A percentile compares a stretch with the other conserved stretches of the same genome.
Conservation (phyloP, 2,113 vertebrate species). For the Tauraco erythrolophus region DNA sequence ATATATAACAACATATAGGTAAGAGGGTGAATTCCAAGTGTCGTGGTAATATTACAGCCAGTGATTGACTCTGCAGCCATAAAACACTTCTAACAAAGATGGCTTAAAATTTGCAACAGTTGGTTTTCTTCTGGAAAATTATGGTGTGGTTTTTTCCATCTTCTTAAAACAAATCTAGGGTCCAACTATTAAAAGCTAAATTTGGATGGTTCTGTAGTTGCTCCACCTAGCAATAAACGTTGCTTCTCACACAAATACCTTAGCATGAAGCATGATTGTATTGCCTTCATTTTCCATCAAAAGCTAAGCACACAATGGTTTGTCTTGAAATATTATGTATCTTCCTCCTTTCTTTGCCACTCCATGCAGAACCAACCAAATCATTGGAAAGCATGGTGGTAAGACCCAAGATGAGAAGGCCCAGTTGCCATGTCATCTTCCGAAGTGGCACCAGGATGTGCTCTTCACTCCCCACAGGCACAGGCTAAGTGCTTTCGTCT, state of each 20-base stretch:
- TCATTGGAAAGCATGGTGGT: neutral
- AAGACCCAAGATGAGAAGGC: neutral
- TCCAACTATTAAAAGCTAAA: neutral
- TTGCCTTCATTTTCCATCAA: neutral
- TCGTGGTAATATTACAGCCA: neutral
- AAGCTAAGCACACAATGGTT: neutral
- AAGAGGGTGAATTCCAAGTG: neutral
- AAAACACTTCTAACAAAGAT: neutral
- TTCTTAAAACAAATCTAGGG: neutral
- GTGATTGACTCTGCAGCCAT: neutral
- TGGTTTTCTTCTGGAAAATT: neutral
- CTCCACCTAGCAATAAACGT: neutral
- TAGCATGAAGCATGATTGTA: neutral
- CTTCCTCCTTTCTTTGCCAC: neutral
- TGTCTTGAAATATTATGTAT: neutral
- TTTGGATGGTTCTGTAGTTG: neutral
- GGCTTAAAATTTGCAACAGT: neutral
- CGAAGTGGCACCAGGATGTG: neutral
- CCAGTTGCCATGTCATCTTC: neutral
- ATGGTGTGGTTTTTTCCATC: accelerated
- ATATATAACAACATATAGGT: neutral
- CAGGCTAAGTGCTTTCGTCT: neutral
- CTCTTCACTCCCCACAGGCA: neutral
- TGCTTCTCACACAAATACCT: neutral
- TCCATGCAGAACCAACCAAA: neutral